These are phyloP conservation scores for Euwallacea similis DNA, from an alignment of 1,140 invertebrate genomes.

Conservation along the genomic window DNA sequence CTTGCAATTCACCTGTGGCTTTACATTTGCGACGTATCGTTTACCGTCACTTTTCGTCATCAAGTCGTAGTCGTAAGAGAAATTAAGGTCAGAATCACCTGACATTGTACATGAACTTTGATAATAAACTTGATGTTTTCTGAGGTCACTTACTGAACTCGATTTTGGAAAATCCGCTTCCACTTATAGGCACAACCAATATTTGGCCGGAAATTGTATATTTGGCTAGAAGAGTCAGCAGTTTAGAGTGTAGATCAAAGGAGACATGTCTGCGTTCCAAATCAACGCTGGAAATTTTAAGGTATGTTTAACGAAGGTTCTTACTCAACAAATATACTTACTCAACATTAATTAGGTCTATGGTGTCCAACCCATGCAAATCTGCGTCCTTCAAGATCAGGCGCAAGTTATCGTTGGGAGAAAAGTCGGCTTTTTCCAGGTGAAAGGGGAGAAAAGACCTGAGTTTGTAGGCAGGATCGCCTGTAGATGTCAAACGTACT, in stretches of 20 bases:
- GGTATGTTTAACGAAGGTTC: background rate
- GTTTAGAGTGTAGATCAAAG: background rate
- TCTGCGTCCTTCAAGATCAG: slow-evolving; percentile 38
- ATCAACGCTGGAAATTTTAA: slow-evolving; percentile 17
- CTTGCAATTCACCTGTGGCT: slow-evolving; percentile 33
- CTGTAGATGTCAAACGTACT: slow-evolving; percentile 33
- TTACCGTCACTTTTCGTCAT: slow-evolving; percentile 33
- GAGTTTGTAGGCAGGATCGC: background rate
- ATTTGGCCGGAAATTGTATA: slow-evolving; percentile 54
- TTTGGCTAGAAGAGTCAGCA: slow-evolving; percentile 37
- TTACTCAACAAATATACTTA: slow-evolving; percentile 26
- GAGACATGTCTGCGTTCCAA: slow-evolving; percentile 3
- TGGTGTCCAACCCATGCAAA: slow-evolving; percentile 42
- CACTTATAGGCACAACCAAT: slow-evolving; percentile 53
- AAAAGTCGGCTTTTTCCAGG: slow-evolving; percentile 31
- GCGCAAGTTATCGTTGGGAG: slow-evolving; percentile 38
- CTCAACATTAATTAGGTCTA: slow-evolving; percentile 40
- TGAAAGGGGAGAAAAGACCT: too few relatives aligned
- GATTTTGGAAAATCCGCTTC: slow-evolving; percentile 53
- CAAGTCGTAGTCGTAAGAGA: slow-evolving; percentile 20
- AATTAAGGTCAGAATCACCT: slow-evolving; percentile 35
- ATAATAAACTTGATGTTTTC: background rate
- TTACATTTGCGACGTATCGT: slow-evolving; percentile 21
- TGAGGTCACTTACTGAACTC: slow-evolving; percentile 50
- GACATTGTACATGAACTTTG: slow-evolving; percentile 2